Base-by-base conservation (phyloP, 2,797 vertebrate species). In the Gastrophryne carolinensis region DNA sequence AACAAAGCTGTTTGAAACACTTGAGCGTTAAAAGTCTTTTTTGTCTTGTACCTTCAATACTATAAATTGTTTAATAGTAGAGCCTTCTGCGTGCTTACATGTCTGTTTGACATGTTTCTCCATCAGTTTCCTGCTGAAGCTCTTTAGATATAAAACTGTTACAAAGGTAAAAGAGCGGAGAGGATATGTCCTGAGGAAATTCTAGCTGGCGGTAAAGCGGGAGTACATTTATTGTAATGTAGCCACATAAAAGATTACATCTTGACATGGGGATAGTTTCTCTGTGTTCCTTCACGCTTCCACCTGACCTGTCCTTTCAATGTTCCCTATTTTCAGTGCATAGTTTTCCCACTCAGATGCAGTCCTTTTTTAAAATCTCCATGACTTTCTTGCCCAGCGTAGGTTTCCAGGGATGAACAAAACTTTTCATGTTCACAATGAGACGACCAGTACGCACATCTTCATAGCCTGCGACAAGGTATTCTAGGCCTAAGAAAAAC, bases 391-490 rank as follows among this genome's bases (percentile, higher is more conserved):
- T 95, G 58, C 95, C 95, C 0, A 98, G 87, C 78, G 90, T 91
- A 0, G 95, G 89, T 81, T 91, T 97, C 98, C 98, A 99, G 24
- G 87, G 94, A 71, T 97, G 96, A 52, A 98, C 96, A 78, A 98
- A 94, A 84, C 96, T 99, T 89, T 98, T 98, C 94, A 98, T 97
- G 88, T 98, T 98, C 85, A 99, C 95, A 1, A 98, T 75, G 35
- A 98, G 91, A 71, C 90, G 94, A 72, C 92, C 91, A 0, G 90
- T 94, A 80, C 90, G 94, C 15, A 91, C 79, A 54, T 99, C 96
- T 79, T 94, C 86, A 0, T 99, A 95, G 23, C 96, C 97, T 1
- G 95, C 93, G 75, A 99, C 95, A 1, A 99, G 89, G 81, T 99
- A 99, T 86, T 98, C 95, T 86, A 90, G 77, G 19, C 96, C 98